These are phyloP conservation scores for Episyrphus balteatus DNA, from an alignment of 1,140 invertebrate genomes.

Conservation along the genomic window DNA sequence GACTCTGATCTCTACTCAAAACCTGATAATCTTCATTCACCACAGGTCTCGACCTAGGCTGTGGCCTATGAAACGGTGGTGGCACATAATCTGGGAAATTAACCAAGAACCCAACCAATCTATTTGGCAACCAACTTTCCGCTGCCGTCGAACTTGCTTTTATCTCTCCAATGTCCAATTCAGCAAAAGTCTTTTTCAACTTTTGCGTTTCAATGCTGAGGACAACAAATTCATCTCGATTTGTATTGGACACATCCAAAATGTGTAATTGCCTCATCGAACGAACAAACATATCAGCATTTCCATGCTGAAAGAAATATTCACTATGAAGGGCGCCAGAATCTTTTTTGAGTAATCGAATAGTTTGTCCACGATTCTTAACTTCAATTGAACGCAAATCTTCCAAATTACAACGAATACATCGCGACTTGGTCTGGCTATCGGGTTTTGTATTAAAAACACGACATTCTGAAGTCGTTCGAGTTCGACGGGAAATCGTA, in stretches of 20 bases:
- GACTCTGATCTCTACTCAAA: neutral
- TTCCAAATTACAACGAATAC: conserved; percentile 51
- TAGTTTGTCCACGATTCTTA: conserved; percentile 52
- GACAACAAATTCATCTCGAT: conserved; percentile 22
- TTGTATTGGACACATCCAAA: conserved; percentile 16
- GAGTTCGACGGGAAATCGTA: conserved; percentile 47
- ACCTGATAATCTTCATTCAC: conserved; percentile 26
- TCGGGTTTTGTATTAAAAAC: conserved; percentile 29
- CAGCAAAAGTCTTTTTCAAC: conserved; percentile 71
- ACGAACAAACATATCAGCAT: conserved; percentile 65
- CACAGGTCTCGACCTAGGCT: conserved; percentile 50
- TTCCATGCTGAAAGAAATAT: conserved; percentile 76
- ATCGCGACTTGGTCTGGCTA: conserved; percentile 37
- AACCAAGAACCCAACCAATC: conserved; percentile 22
- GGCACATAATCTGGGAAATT: conserved; percentile 30
- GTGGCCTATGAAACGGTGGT: conserved; percentile 52
- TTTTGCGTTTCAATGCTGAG: conserved; percentile 43
- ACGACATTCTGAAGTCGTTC: conserved; percentile 40
- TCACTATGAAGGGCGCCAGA: conserved; percentile 64
- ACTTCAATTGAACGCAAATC: conserved; percentile 57
- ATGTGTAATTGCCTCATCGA: conserved; percentile 42
- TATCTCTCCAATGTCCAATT: conserved; percentile 54
- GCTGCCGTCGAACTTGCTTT: conserved; percentile 18
- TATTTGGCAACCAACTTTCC: conserved; percentile 32
- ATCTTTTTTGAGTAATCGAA: conserved; percentile 55